Evolutionary conservation across 1,140 invertebrate genomes (phyloP).

Genomic region (Papilio polyxenes): DNA sequence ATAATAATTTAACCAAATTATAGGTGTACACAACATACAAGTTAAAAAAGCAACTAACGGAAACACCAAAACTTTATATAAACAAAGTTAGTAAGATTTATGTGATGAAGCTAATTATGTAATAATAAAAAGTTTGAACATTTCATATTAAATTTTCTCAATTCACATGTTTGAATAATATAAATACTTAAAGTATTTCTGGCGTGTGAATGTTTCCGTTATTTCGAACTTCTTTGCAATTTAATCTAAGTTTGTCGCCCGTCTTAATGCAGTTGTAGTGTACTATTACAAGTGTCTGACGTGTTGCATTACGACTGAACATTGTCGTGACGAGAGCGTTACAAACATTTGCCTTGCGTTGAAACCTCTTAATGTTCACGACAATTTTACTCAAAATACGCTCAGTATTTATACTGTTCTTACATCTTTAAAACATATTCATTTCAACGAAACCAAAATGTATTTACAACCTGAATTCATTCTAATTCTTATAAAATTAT

Average conservation of each 20-base stretch:
- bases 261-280: background rate
- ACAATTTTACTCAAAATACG: background rate
- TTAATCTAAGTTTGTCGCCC: background rate
- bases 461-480: too few relatives aligned
- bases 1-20: too few relatives aligned
- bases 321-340: background rate
- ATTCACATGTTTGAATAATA: background rate
- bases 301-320: slow-evolving; percentile 9
- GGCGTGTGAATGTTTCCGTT: background rate
- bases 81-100: too few relatives aligned
- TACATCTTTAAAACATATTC: background rate
- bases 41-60: too few relatives aligned
- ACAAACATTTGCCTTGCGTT: background rate
- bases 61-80: too few relatives aligned
- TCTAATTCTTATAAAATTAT: background rate
- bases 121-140: too few relatives aligned
- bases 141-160: background rate
- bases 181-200: background rate
- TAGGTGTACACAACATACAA: too few relatives aligned
- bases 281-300: background rate
- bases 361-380: slow-evolving; percentile 1
- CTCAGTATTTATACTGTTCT: slow-evolving; percentile 13
- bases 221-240: background rate
- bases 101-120: too few relatives aligned
- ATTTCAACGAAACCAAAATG: too few relatives aligned